These are phyloP conservation scores for Agrilus biguttatus DNA, from an alignment of 2,888 invertebrate species.

Conservation along the genomic window DNA sequence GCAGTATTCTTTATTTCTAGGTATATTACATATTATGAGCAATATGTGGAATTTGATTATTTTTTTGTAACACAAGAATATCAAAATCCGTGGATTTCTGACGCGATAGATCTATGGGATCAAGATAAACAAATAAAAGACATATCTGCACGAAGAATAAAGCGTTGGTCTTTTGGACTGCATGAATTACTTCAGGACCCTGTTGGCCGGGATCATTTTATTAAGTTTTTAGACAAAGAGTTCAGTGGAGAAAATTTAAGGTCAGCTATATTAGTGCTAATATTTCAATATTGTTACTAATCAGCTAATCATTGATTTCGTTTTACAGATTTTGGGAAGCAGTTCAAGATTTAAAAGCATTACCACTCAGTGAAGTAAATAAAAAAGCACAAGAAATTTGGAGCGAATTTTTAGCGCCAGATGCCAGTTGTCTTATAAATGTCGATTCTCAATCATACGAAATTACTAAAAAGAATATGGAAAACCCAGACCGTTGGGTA, in stretches of 20 bases:
- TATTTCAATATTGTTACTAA: background rate
- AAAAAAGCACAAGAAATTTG: slow-evolving; percentile 75
- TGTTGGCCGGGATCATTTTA: slow-evolving; percentile 93
- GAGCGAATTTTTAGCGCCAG: slow-evolving; percentile 85
- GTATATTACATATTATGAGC: slow-evolving; percentile 83
- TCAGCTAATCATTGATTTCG: background rate
- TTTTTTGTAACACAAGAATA: slow-evolving; percentile 86
- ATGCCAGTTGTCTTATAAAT: slow-evolving; percentile 93
- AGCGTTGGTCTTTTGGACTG: slow-evolving; percentile 94
- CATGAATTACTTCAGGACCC: slow-evolving; percentile 89
- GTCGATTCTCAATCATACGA: slow-evolving; percentile 89
- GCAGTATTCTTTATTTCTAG: slow-evolving; percentile 31
- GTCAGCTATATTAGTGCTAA: slow-evolving; percentile 32
- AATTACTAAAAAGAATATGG: slow-evolving; percentile 65
- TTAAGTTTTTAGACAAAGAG: slow-evolving; percentile 91
- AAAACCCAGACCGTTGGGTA: slow-evolving; percentile 78
- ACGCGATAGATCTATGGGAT: slow-evolving; percentile 95
- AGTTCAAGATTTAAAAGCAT: slow-evolving; percentile 79
- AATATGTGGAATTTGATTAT: slow-evolving; percentile 92
- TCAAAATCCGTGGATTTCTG: slow-evolving; percentile 94
- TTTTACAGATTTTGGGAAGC: slow-evolving; percentile 84
- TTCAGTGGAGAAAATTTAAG: slow-evolving; percentile 98
- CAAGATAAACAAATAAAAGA: slow-evolving; percentile 88
- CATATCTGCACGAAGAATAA: slow-evolving; percentile 81
- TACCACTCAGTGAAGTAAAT: slow-evolving; percentile 74